phyloP scores from a whole-genome alignment of 2,113 vertebrate genomes.

The Epinephelus moara region DNA sequence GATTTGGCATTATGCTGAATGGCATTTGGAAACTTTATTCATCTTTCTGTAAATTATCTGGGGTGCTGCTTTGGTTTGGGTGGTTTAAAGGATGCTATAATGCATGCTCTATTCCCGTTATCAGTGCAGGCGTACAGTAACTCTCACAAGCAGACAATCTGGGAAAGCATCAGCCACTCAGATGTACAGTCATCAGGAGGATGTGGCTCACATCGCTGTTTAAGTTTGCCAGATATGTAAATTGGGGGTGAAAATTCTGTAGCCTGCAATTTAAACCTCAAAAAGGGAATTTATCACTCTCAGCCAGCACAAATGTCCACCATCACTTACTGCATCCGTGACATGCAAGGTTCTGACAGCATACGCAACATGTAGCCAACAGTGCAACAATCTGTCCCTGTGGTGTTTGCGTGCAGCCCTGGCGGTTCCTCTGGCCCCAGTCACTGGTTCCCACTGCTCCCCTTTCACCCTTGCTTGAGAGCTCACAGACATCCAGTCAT shows the following conservation, averaged over 20 bases:
- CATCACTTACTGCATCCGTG: slow-evolving; percentile 15
- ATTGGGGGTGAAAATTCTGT: background rate
- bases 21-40: slow-evolving; percentile 6
- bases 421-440: slow-evolving; percentile 36
- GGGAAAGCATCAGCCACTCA: background rate
- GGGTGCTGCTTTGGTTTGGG: background rate
- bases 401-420: slow-evolving; percentile 20
- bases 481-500: slow-evolving; percentile 16
- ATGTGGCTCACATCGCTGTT: background rate
- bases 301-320: slow-evolving; percentile 14
- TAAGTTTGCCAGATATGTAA: background rate
- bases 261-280: background rate
- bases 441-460: slow-evolving; percentile 39
- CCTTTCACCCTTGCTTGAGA: slow-evolving; percentile 25
- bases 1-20: background rate
- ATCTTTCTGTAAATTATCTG: background rate
- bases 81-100: background rate
- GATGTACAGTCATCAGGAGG: accelerated
- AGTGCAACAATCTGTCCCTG: slow-evolving; percentile 66
- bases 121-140: background rate
- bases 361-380: slow-evolving; percentile 39
- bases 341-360: slow-evolving; percentile 33
- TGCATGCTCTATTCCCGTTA: no score
- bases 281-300: background rate
- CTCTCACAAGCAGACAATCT: background rate